Conservation (phyloP, 2,797 vertebrate species). For the Malacoraja senta region DNA sequence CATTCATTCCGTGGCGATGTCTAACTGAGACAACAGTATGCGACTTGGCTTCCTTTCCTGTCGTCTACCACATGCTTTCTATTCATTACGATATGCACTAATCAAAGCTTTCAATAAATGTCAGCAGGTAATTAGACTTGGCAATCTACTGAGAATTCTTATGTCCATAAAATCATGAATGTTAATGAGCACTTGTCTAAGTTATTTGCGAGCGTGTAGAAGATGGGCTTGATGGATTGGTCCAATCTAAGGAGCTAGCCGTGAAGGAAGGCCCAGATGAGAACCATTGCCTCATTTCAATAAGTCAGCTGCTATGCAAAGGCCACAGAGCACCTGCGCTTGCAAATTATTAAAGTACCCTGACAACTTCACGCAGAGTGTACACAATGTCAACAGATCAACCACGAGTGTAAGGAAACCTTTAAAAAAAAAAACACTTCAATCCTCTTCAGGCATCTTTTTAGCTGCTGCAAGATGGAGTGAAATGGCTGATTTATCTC, state of each 20-base stretch:
- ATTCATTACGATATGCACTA: slow-evolving; percentile 55
- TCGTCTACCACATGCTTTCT: slow-evolving; percentile 48
- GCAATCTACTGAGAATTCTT: slow-evolving; percentile 55
- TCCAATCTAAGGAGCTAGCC: slow-evolving; percentile 8
- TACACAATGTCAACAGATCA: slow-evolving; percentile 42
- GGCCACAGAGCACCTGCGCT: slow-evolving; percentile 45
- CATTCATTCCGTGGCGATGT: slow-evolving; percentile 23
- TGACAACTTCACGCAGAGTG: slow-evolving; percentile 43
- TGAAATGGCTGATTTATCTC: slow-evolving; percentile 25
- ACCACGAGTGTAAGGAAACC: background rate
- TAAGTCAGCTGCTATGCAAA: slow-evolving; percentile 43
- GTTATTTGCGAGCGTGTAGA: slow-evolving; percentile 27
- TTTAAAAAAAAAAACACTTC: background rate
- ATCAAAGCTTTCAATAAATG: slow-evolving; percentile 67
- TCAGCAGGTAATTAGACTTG: slow-evolving; percentile 64
- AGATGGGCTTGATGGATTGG: slow-evolving; percentile 36
- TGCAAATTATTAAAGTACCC: slow-evolving; percentile 61
- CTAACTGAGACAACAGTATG: slow-evolving; percentile 24
- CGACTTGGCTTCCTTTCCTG: slow-evolving; percentile 30
- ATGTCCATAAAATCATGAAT: slow-evolving; percentile 62
- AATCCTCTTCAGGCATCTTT: background rate
- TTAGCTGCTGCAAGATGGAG: background rate
- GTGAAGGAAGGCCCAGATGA: slow-evolving; percentile 27
- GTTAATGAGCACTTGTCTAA: slow-evolving; percentile 59
- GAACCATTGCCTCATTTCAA: slow-evolving; percentile 35